Conservation (phyloP, 2,797 vertebrate genomes). For the Columba guinea region DNA sequence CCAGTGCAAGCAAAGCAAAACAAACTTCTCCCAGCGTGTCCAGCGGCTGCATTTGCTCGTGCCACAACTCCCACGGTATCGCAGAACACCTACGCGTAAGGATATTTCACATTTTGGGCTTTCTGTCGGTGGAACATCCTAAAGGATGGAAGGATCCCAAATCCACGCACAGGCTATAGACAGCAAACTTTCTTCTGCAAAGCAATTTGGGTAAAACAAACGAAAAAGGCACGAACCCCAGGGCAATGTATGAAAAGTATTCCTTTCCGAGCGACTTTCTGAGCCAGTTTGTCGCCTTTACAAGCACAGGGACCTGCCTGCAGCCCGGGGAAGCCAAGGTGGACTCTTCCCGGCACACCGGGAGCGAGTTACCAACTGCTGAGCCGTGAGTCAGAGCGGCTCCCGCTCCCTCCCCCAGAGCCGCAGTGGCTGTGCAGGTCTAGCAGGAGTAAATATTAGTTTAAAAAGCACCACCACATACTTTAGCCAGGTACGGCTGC, state of each 20-base stretch:
- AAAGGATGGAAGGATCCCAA: neutral
- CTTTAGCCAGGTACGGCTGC: constrained; percentile 11
- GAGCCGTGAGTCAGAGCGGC: constrained; percentile 40
- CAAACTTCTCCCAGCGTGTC: neutral
- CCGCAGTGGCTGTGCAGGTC: constrained; percentile 52
- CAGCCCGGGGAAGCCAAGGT: neutral
- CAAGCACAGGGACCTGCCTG: neutral
- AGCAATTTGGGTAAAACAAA: neutral
- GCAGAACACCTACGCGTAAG: neutral
- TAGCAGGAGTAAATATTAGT: constrained; percentile 60
- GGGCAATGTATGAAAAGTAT: neutral
- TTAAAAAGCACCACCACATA: constrained; percentile 31
- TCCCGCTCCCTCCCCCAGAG: constrained; percentile 27
- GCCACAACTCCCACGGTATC: neutral
- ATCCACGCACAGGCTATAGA: rapidly evolving
- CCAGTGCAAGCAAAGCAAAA: neutral
- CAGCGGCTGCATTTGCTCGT: neutral
- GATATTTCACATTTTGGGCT: neutral
- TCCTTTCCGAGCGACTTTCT: neutral
- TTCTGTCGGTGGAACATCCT: neutral
- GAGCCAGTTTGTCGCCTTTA: neutral
- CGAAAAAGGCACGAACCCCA: neutral
- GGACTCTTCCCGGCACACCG: neutral
- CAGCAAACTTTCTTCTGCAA: neutral
- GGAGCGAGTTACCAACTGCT: neutral